Percentiles rank a stretch among this genome's conserved stretches.
phyloP scores from a whole-genome alignment of 2,888 invertebrate genomes.

The Ormyrus nitidulus region DNA sequence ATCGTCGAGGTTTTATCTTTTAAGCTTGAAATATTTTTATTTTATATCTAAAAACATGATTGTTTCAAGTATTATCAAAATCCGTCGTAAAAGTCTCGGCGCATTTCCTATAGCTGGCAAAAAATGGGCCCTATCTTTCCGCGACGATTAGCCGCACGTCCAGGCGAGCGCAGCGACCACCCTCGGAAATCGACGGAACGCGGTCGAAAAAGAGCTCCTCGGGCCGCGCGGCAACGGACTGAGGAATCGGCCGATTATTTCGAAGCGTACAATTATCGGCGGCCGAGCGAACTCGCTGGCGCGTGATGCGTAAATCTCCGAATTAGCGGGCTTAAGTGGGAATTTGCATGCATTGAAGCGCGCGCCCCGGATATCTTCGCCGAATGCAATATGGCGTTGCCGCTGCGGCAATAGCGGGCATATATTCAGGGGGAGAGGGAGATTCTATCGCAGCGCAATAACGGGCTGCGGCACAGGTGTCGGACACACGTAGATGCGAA shows the following conservation, averaged over 20 bases:
- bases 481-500: slow-evolving; percentile 47
- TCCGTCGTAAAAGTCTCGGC: no score
- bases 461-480: slow-evolving; percentile 59
- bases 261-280: slow-evolving; percentile 30
- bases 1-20: no score
- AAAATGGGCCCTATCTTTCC: no score
- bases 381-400: slow-evolving; percentile 64
- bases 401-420: slow-evolving; percentile 47
- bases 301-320: slow-evolving; percentile 49
- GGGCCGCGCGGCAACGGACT: neutral
- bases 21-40: no score
- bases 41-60: no score
- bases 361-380: slow-evolving; percentile 48
- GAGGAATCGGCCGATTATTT: slow-evolving; percentile 37
- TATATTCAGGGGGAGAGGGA: slow-evolving; percentile 27
- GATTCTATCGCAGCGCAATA: slow-evolving; percentile 41
- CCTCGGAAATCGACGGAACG: slow-evolving; percentile 7
- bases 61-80: no score
- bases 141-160: no score
- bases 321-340: slow-evolving; percentile 60
- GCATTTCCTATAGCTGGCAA: no score
- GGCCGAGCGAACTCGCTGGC: neutral
- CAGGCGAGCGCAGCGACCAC: no score
- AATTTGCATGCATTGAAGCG: slow-evolving; percentile 58
- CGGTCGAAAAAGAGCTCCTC: neutral